Evolutionary conservation across 1,140 invertebrate species (phyloP).

Genomic region (Mizuhopecten yessoensis): DNA sequence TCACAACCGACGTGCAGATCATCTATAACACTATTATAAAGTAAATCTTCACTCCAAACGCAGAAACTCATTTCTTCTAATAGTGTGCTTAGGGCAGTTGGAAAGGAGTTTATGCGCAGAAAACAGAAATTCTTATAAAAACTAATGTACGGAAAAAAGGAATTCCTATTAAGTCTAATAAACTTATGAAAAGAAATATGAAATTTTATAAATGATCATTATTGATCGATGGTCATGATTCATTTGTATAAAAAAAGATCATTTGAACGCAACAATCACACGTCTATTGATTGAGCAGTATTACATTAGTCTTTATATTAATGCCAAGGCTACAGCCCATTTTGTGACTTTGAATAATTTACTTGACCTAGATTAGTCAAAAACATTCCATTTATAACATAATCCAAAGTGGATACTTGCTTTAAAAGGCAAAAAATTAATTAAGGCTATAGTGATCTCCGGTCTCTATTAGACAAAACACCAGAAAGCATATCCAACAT

Average conservation of each 20-base stretch:
- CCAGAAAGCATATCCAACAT: no score
- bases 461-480: no score
- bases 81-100: not conserved
- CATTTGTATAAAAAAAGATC: not conserved
- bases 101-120: not conserved
- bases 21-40: not conserved
- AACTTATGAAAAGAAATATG: no score
- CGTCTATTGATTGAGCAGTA: not conserved
- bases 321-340: no score
- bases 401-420: no score
- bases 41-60: not conserved
- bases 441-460: no score
- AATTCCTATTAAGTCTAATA: not conserved
- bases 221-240: not conserved
- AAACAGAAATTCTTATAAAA: conserved; percentile 19
- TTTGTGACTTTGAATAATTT: no score
- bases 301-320: no score
- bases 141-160: not conserved
- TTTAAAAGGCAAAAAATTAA: no score
- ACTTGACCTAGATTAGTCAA: no score
- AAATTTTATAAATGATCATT: not conserved
- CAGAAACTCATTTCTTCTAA: conserved; percentile 9
- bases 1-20: conserved; percentile 4
- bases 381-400: no score
- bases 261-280: not conserved